These are phyloP conservation scores for Glossophaga mutica DNA, from an alignment of 2,797 vertebrate genomes.

Conservation along the genomic window DNA sequence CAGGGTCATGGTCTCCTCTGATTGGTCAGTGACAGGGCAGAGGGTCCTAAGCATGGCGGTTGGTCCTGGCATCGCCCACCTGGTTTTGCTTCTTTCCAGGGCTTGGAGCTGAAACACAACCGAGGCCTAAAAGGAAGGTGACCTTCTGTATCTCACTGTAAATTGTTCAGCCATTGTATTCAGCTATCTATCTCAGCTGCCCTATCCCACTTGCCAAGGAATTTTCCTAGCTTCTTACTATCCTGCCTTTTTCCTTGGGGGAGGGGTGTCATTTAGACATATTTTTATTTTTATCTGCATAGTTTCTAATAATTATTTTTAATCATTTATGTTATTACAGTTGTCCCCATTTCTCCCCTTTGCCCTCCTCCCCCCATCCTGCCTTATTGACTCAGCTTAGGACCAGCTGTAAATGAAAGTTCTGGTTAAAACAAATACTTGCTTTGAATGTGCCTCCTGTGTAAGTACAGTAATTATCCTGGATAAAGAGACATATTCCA, in stretches of 20 bases:
- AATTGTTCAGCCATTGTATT: background rate
- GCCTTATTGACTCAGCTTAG: background rate
- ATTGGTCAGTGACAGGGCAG: background rate
- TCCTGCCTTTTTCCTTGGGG: background rate
- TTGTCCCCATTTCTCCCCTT: background rate
- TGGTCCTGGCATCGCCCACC: background rate
- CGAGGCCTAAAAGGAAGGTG: background rate
- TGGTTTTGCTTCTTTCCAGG: background rate
- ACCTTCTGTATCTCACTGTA: background rate
- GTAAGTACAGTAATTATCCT: background rate
- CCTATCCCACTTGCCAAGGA: background rate
- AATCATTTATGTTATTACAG: background rate
- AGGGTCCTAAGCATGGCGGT: background rate
- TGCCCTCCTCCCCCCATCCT: background rate
- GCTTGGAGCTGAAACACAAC: background rate
- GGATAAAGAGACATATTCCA: constrained; percentile 15
- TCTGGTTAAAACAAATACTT: constrained; percentile 23
- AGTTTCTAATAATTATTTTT: background rate
- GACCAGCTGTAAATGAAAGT: background rate
- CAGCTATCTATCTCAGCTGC: background rate
- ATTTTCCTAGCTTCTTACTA: background rate
- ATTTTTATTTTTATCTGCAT: background rate
- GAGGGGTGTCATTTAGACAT: background rate
- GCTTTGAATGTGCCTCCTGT: constrained; percentile 36
- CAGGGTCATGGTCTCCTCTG: background rate